Evolutionary conservation across 2,797 vertebrate species (phyloP).

Genomic region (Tamandua tetradactyla): DNA sequence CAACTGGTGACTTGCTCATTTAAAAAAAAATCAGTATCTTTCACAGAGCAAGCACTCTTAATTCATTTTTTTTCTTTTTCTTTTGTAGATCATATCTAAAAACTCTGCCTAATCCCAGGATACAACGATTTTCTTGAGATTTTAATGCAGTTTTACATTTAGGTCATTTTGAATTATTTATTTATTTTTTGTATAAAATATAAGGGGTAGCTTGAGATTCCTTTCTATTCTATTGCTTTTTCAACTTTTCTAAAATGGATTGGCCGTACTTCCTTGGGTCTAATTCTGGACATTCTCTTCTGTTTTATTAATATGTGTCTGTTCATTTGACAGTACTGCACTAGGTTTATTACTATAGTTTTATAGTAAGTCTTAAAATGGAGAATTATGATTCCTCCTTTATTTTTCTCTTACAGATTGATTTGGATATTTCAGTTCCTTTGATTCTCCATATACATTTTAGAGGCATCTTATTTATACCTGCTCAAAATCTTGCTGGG

Average conservation of each 20-base stretch:
- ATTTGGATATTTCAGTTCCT: neutral
- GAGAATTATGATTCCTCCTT: neutral
- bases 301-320: neutral
- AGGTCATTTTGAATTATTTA: neutral
- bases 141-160: neutral
- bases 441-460: neutral
- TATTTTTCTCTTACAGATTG: neutral
- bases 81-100: neutral
- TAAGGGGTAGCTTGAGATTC: neutral
- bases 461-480: neutral
- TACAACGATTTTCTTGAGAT: neutral
- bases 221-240: slow-evolving; percentile 30
- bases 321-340: neutral
- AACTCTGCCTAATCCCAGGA: neutral
- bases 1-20: neutral
- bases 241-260: neutral
- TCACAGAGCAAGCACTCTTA: neutral
- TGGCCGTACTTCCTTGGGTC: neutral
- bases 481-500: neutral
- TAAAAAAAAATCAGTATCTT: no score
- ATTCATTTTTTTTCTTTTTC: neutral
- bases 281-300: neutral
- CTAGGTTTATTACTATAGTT: neutral
- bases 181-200: neutral
- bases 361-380: neutral